A percentile compares a stretch with the other conserved stretches of the same genome.
Evolutionary conservation across 2,888 invertebrate species (phyloP).

Genomic region (Catocala sponsa): DNA sequence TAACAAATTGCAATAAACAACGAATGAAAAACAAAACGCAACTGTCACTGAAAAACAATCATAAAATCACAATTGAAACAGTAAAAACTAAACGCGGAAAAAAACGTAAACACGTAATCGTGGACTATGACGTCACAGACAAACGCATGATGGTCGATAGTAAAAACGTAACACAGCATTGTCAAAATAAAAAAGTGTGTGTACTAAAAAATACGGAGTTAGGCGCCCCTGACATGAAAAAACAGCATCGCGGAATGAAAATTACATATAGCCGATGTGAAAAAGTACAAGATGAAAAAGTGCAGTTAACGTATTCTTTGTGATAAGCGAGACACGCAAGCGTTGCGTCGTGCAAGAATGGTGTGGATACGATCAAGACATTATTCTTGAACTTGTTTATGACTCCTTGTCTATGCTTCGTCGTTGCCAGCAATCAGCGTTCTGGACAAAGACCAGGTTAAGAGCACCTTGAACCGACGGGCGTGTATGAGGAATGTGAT

Average conservation of each 20-base stretch:
- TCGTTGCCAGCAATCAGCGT: no score
- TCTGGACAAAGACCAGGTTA: no score
- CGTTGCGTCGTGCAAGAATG: constrained; percentile 24
- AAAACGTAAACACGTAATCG: constrained; percentile 54
- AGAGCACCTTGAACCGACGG: no score
- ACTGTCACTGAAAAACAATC: constrained; percentile 33
- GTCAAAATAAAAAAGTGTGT: constrained; percentile 50
- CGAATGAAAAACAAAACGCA: constrained; percentile 37
- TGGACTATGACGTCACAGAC: constrained; percentile 31
- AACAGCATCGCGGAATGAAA: constrained; percentile 72
- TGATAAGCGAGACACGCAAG: constrained; percentile 48
- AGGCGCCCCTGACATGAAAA: constrained; percentile 77
- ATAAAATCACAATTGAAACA: constrained; percentile 22
- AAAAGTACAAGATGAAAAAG: constrained; percentile 70
- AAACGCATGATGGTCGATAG: constrained; percentile 40
- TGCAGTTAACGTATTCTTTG: constrained; percentile 51
- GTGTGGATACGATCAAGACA: constrained; percentile 41
- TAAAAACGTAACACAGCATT: constrained; percentile 51
- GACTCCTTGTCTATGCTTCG: no score
- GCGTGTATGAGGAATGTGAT: no score
- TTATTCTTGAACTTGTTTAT: background rate
- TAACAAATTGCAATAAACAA: constrained; percentile 37
- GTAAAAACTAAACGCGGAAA: constrained; percentile 47
- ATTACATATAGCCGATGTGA: constrained; percentile 71
- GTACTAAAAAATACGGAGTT: constrained; percentile 59